phyloP scores from a whole-genome alignment of 2,888 invertebrate species.

The Steinernema hermaphroditum region DNA sequence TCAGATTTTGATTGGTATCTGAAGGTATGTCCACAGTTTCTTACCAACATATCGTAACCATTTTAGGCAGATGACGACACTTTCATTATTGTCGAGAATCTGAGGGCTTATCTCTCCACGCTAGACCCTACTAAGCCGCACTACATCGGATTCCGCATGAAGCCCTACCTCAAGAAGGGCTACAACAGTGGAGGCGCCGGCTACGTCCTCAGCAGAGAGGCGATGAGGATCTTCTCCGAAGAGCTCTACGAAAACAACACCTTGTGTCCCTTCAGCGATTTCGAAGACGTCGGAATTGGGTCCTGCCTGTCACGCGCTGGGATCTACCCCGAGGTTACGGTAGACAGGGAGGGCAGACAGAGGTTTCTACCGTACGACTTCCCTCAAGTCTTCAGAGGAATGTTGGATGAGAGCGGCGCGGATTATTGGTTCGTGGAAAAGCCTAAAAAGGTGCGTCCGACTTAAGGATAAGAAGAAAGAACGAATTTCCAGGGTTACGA shows the following conservation, averaged over 20 bases:
- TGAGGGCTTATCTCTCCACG: constrained; percentile 43
- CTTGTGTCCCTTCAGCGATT: constrained; percentile 48
- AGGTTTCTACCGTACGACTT: constrained; percentile 26
- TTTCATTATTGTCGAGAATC: constrained; percentile 53
- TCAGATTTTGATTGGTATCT: constrained; percentile 56
- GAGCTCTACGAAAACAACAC: constrained; percentile 44
- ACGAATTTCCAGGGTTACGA: constrained; percentile 43
- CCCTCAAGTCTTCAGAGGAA: constrained; percentile 13
- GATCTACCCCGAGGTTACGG: constrained; percentile 48
- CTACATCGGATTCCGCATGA: constrained; percentile 52
- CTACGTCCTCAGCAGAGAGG: constrained; percentile 50
- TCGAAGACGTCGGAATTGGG: constrained; percentile 55
- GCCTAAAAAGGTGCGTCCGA: constrained; percentile 12
- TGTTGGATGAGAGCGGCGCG: neutral
- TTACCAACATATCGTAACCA: neutral
- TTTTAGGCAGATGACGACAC: constrained; percentile 58
- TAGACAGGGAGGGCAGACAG: constrained; percentile 39
- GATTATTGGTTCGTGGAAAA: constrained; percentile 24
- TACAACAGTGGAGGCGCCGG: constrained; percentile 59
- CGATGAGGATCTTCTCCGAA: constrained; percentile 47
- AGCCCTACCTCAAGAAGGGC: constrained; percentile 51
- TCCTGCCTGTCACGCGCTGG: constrained; percentile 48
- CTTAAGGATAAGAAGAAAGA: neutral
- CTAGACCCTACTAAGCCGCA: constrained; percentile 47
- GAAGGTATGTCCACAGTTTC: constrained; percentile 49